phyloP scores from a whole-genome alignment of 2,113 vertebrate species.

The Pangasianodon hypophthalmus region DNA sequence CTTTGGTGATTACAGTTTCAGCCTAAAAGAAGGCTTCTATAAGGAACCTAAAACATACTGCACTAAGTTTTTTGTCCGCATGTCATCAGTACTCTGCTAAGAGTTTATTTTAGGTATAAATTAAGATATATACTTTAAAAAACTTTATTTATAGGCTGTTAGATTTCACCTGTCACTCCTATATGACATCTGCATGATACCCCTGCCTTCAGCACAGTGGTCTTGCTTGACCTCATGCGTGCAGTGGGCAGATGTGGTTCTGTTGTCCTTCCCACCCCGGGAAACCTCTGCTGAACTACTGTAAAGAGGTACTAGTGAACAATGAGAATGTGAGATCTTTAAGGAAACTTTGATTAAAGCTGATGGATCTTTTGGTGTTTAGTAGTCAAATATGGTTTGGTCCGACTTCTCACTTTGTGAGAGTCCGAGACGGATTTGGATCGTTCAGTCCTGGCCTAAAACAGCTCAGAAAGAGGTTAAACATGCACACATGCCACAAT shows the following conservation, averaged over 20 bases:
- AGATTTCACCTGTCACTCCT: neutral
- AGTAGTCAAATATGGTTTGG: conserved; percentile 10
- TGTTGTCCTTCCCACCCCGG: too few relatives aligned
- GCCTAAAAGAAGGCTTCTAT: conserved; percentile 30
- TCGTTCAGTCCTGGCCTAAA: neutral
- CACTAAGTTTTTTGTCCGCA: conserved; percentile 13
- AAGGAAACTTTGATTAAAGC: conserved; percentile 13
- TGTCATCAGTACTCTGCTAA: neutral
- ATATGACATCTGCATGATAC: neutral
- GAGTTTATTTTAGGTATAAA: conserved; percentile 2
- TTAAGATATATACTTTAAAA: neutral
- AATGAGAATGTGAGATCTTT: neutral
- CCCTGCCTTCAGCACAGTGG: neutral
- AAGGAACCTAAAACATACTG: conserved; percentile 9
- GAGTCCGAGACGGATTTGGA: conserved; percentile 4
- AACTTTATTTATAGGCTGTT: neutral
- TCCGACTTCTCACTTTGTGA: neutral
- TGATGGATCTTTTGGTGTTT: conserved; percentile 26
- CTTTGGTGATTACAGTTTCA: conserved; percentile 39
- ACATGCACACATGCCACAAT: conserved; percentile 33
- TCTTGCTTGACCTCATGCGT: neutral
- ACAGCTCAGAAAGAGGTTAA: conserved; percentile 21
- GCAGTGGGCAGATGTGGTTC: neutral
- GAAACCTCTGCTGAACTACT: neutral
- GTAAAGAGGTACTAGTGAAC: neutral